phyloP scores from a whole-genome alignment of 2,113 vertebrate genomes.

The Theristicus caerulescens region DNA sequence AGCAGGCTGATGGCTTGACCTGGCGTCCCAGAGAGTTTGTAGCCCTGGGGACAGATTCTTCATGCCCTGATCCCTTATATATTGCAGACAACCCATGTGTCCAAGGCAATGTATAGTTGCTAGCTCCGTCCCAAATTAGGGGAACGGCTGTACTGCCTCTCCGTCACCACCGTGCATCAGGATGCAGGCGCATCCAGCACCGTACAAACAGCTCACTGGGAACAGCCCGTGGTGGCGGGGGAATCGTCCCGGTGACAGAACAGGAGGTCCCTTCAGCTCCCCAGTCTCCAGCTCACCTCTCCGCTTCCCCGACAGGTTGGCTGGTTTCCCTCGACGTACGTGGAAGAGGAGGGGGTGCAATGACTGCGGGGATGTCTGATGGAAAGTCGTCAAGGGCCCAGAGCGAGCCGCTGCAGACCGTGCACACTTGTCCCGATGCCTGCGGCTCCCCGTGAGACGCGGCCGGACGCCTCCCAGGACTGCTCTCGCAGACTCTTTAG shows the following conservation, averaged over 20 bases:
- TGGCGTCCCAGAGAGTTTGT: background rate
- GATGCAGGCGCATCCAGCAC: background rate
- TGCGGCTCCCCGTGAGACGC: background rate
- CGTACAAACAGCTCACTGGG: accelerated
- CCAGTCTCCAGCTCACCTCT: background rate
- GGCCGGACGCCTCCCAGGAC: background rate
- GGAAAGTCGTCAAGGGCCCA: background rate
- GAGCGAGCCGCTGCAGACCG: slow-evolving; percentile 41
- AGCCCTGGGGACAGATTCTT: background rate
- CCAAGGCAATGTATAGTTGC: accelerated
- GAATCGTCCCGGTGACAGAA: background rate
- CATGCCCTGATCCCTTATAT: background rate
- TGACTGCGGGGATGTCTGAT: slow-evolving; percentile 49
- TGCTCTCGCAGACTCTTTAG: background rate
- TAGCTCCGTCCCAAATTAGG: background rate
- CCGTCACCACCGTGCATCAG: accelerated
- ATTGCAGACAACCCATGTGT: accelerated
- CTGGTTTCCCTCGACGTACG: slow-evolving; percentile 98
- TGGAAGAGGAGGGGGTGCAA: slow-evolving; percentile 93
- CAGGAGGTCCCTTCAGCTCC: too few relatives aligned
- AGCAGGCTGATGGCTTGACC: background rate
- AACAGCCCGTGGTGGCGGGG: accelerated
- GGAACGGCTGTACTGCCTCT: background rate
- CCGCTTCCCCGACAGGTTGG: slow-evolving; percentile 80
- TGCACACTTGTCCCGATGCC: slow-evolving; percentile 25